Evolutionary conservation across 2,888 invertebrate species (phyloP).

Genomic region (Molanna angustata): DNA sequence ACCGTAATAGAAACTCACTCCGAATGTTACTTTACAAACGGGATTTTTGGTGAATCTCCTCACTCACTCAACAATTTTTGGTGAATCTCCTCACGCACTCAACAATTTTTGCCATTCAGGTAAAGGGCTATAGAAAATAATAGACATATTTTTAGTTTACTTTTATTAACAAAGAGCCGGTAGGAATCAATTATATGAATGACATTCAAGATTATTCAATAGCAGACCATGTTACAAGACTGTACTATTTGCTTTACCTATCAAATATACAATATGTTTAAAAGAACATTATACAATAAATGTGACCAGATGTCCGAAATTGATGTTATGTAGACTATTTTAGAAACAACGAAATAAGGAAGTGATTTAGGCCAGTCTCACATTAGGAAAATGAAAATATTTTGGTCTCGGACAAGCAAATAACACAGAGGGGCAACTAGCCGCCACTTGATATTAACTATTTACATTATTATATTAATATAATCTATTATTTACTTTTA

Average conservation of each 20-base stretch:
- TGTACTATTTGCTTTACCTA: slow-evolving; percentile 24
- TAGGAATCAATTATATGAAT: slow-evolving; percentile 34
- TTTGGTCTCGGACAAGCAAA: slow-evolving; percentile 19
- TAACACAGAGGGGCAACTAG: slow-evolving; percentile 26
- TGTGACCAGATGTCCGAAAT: too few species aligned
- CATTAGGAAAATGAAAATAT: slow-evolving; percentile 9
- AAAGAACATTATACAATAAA: too few species aligned
- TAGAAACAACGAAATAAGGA: not conserved
- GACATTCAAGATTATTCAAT: slow-evolving; percentile 31
- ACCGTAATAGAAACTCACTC: too few species aligned
- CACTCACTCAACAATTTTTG: too few species aligned
- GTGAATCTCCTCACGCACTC: too few species aligned
- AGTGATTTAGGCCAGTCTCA: slow-evolving; percentile 26
- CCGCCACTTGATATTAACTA: slow-evolving; percentile 26
- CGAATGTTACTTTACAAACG: too few species aligned
- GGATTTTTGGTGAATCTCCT: too few species aligned
- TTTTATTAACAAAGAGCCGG: slow-evolving; percentile 34
- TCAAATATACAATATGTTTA: slow-evolving; percentile 8
- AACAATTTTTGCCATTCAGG: too few species aligned
- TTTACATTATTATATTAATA: slow-evolving; percentile 27
- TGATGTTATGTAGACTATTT: too few species aligned
- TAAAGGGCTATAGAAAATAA: slow-evolving; percentile 4
- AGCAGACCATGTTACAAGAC: slow-evolving; percentile 25
- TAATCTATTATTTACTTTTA: slow-evolving; percentile 29
- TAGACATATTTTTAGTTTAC: slow-evolving; percentile 26